phyloP scores from a whole-genome alignment of 2,888 invertebrate species.

The Steinernema carpocapsae region DNA sequence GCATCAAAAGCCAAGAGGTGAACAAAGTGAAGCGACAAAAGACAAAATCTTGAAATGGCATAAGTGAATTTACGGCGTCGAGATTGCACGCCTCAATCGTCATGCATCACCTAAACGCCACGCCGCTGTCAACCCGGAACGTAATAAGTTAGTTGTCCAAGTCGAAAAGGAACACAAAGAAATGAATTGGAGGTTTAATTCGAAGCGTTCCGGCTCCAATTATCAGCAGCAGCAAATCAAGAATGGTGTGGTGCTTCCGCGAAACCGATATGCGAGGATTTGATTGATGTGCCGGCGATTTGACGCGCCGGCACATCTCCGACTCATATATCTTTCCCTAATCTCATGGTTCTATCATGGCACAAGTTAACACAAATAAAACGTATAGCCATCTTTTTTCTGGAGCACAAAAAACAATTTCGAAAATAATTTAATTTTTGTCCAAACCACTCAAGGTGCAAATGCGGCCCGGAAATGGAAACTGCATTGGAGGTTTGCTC shows the following conservation, averaged over 20 bases:
- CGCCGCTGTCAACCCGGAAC: no score
- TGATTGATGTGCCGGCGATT: slow-evolving; percentile 27
- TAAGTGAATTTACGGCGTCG: not conserved
- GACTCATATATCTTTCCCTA: slow-evolving; percentile 29
- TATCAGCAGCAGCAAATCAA: slow-evolving; percentile 25
- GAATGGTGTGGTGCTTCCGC: not conserved
- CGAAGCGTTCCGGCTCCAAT: not conserved
- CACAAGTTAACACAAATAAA: slow-evolving; percentile 17
- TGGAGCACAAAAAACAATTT: not conserved
- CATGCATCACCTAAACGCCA: no score
- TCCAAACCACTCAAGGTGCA: no score
- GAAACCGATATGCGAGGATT: slow-evolving; percentile 17
- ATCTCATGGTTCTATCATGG: slow-evolving; percentile 24
- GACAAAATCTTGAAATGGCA: not conserved
- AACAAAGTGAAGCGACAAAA: not conserved
- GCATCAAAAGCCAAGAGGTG: not conserved
- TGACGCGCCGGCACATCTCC: slow-evolving; percentile 9
- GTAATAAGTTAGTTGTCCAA: not conserved
- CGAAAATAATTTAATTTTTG: no score
- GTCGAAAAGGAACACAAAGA: not conserved
- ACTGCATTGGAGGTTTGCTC: no score
- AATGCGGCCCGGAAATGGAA: no score
- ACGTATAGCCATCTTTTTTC: no score
- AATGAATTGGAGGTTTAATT: not conserved
- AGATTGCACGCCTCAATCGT: not conserved